phyloP scores from a whole-genome alignment of 1,140 invertebrate genomes.

The Tetragnatha versicolor region DNA sequence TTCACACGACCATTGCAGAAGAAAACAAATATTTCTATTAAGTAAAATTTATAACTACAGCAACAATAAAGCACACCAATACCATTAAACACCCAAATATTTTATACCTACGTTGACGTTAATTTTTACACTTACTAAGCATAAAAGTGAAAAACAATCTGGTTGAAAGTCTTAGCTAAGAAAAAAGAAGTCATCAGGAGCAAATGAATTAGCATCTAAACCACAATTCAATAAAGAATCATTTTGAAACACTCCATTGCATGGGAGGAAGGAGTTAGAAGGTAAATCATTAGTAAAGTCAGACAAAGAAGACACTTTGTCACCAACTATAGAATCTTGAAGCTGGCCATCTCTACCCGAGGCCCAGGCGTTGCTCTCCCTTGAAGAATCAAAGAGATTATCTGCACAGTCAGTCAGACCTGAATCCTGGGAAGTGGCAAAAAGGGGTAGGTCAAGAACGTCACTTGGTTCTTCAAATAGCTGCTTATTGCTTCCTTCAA shows the following conservation, averaged over 20 bases:
- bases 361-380: background rate
- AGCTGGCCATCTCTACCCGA: background rate
- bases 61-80: background rate
- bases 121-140: too few relatives aligned
- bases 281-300: background rate
- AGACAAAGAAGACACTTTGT: background rate
- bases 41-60: background rate
- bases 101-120: background rate
- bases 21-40: background rate
- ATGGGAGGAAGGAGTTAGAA: background rate
- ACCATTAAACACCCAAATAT: background rate
- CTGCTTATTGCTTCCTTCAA: too few relatives aligned
- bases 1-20: too few relatives aligned
- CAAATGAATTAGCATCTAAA: slow-evolving; percentile 19
- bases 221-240: slow-evolving; percentile 18
- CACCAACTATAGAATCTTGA: background rate
- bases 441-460: slow-evolving; percentile 7
- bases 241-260: slow-evolving; percentile 18
- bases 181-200: background rate
- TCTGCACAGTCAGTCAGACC: background rate
- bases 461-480: slow-evolving; percentile 16
- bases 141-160: too few relatives aligned
- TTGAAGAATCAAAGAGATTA: slow-evolving; percentile 9
- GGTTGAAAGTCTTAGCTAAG: background rate
- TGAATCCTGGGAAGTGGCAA: background rate